Evolutionary conservation across 1,140 invertebrate species (phyloP), one percentile per base, ranked within the genome.

Genomic region (Chrysoperla carnea): DNA sequence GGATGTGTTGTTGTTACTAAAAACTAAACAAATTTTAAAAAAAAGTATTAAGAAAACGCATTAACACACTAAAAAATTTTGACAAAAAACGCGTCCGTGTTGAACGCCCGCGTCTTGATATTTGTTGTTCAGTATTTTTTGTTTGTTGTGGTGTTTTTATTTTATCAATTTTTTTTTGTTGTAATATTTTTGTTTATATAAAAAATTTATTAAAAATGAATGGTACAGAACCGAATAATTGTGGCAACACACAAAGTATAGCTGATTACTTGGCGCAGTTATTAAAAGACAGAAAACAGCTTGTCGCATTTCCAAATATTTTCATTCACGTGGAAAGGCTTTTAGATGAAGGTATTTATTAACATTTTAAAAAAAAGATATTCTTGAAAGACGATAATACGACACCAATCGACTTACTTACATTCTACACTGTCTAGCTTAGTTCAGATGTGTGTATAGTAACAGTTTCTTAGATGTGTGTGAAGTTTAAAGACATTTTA

Each of bases 241-340:
- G 66, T 60, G 61, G 64, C 54, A 73, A 73, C 58, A 89, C 87
- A 64, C 87, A 91, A 68, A 92, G 86, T 71, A 90, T 91, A 73
- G 89, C 93, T 67, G 96, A 99, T 72, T 99, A 99, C 76, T 77
- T 99, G 75, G 92, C 94, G 65, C 95, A 99, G 73, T 81, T 99
- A 70, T 78, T 99, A 59, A 99, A 99, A 78, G 96, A 99, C 77
- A 93, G 95, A 73, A 98, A 98, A 75, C 93, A 98, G 75, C 77
- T 99, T 57, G 88, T 90, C 57, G 93, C 93, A 61, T 96, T 99
- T 71, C 94, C 96, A 50, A 97, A 95, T 77, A 88, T 98, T 63
- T 99, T 99, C 74, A 81, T 94, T 68, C 96, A 99, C 72, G 81
- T 97, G 58, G 95, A 99, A 71, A 78, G 95, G 64, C 81, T 99